These are phyloP conservation scores for Mirounga angustirostris DNA, from an alignment of 2,113 vertebrate species.

Conservation along the genomic window DNA sequence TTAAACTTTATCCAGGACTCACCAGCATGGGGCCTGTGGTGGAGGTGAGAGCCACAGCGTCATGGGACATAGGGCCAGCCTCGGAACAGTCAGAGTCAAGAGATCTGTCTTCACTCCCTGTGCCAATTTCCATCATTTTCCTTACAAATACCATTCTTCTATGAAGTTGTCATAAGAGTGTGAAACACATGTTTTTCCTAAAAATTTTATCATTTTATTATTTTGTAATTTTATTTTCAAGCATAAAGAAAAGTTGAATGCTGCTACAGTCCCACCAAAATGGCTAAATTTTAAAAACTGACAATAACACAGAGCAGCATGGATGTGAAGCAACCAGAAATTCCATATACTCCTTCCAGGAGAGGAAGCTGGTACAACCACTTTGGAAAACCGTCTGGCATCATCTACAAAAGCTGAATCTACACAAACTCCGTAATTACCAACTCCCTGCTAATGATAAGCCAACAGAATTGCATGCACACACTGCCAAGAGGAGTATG, in stretches of 20 bases:
- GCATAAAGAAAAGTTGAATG: not conserved
- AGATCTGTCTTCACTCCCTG: not conserved
- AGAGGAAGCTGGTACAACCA: not conserved
- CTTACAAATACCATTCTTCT: not conserved
- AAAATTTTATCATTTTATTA: not conserved
- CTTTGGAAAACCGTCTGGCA: not conserved
- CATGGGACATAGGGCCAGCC: accelerated
- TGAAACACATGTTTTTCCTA: not conserved
- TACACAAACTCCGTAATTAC: accelerated
- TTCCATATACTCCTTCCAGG: not conserved
- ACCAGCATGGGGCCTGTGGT: accelerated
- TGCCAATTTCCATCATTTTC: not conserved
- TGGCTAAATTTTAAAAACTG: not conserved
- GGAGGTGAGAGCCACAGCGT: not conserved
- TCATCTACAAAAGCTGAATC: not conserved
- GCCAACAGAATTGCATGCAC: not conserved
- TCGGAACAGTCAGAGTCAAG: not conserved
- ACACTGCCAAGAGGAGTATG: accelerated
- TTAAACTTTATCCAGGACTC: not conserved
- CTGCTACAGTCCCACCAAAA: not conserved
- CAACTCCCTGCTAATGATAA: not conserved
- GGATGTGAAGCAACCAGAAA: not conserved
- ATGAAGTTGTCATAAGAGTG: not conserved
- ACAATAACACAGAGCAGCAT: not conserved
- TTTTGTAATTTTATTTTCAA: not conserved